Conservation (phyloP, 2,797 vertebrate genomes). For the Lophotriccus pileatus region DNA sequence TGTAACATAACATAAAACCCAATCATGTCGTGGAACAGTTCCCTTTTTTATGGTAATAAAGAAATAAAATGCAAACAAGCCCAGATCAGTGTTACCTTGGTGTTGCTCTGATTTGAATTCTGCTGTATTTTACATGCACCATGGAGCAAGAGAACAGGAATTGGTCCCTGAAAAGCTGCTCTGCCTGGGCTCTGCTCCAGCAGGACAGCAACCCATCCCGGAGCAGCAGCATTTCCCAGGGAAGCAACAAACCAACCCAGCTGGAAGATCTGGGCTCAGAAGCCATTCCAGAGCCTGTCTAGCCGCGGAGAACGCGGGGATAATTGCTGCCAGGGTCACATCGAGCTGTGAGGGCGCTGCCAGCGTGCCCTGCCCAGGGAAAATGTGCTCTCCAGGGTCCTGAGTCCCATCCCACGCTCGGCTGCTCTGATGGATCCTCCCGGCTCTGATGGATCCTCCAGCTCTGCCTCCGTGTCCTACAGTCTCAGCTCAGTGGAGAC, state of each 20-base stretch:
- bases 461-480: background rate
- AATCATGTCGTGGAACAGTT: background rate
- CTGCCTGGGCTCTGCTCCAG: background rate
- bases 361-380: background rate
- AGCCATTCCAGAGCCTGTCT: background rate
- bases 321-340: background rate
- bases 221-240: background rate
- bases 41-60: background rate
- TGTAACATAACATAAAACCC: background rate
- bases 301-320: background rate
- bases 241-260: background rate
- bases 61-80: background rate
- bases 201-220: background rate
- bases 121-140: background rate
- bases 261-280: background rate
- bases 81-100: accelerated
- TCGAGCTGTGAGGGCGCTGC: background rate
- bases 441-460: too few species aligned
- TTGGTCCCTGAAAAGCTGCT: background rate
- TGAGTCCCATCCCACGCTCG: accelerated
- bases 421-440: background rate
- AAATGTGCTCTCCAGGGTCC: accelerated
- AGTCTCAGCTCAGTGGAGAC: background rate
- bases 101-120: background rate
- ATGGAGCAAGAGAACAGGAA: accelerated